Percentiles rank a stretch among this genome's conserved stretches.
Conservation (phyloP, 1,140 invertebrate species). For the Helicoverpa armigera region DNA sequence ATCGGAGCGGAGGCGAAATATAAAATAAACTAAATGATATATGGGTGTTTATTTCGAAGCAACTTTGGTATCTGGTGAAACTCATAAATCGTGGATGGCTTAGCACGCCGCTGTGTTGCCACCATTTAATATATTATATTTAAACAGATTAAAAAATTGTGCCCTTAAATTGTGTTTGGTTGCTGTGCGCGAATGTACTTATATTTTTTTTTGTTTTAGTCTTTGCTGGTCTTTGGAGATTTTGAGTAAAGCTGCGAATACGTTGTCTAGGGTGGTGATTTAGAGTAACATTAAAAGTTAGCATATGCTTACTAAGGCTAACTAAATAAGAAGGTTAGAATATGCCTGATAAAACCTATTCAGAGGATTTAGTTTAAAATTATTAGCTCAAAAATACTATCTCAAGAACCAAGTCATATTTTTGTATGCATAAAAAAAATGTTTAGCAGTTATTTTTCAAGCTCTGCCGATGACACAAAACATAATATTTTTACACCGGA, state of each 20-base stretch:
- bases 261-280: no score
- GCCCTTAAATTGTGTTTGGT: constrained; percentile 3
- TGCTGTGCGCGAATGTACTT: constrained; percentile 14
- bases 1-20: constrained; percentile 19
- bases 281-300: no score
- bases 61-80: constrained; percentile 32
- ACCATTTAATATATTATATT: constrained; percentile 30
- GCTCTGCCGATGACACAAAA: constrained; percentile 40
- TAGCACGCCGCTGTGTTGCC: constrained; percentile 24
- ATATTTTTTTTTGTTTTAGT: background rate
- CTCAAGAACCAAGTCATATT: constrained; percentile 11
- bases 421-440: constrained; percentile 31
- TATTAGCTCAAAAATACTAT: background rate
- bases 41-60: constrained; percentile 33
- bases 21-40: constrained; percentile 45
- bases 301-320: no score
- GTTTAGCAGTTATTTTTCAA: constrained; percentile 31
- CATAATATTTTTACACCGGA: constrained; percentile 39
- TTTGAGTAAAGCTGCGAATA: no score
- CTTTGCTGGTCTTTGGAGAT: background rate
- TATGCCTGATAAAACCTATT: background rate
- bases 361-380: background rate
- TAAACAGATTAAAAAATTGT: constrained; percentile 30
- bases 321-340: no score
- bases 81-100: constrained; percentile 28